Conservation (phyloP, 1,140 invertebrate genomes). For the Pinna nobilis region DNA sequence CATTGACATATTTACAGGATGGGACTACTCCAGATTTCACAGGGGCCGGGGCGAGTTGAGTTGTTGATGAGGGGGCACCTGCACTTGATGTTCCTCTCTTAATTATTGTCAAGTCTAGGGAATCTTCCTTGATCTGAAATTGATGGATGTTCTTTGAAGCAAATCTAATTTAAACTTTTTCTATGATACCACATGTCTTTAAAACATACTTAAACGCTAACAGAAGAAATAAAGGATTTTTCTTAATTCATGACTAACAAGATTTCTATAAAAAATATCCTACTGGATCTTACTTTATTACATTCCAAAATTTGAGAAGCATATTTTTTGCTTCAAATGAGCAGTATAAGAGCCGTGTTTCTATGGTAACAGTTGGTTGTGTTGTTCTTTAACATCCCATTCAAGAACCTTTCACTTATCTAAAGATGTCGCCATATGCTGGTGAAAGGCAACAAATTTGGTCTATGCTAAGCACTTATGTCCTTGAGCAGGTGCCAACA, state of each 20-base stretch:
- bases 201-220: neutral
- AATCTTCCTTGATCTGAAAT: constrained; percentile 52
- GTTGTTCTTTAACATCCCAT: too few relatives aligned
- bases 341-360: too few relatives aligned
- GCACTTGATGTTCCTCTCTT: constrained; percentile 34
- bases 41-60: constrained; percentile 49
- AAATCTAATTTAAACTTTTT: neutral
- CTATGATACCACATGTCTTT: neutral
- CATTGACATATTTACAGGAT: constrained; percentile 83
- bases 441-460: too few relatives aligned
- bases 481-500: too few relatives aligned
- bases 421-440: too few relatives aligned
- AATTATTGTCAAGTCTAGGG: constrained; percentile 54
- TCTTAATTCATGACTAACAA: neutral
- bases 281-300: too few relatives aligned
- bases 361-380: too few relatives aligned
- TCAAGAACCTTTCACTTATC: too few relatives aligned
- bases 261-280: neutral
- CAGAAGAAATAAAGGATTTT: neutral
- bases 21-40: constrained; percentile 54
- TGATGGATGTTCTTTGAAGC: neutral
- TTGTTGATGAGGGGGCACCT: neutral
- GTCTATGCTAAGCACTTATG: too few relatives aligned
- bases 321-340: too few relatives aligned
- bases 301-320: too few relatives aligned